Evolutionary conservation across 2,113 vertebrate species (phyloP).

Genomic region (Pardalotus punctatus): DNA sequence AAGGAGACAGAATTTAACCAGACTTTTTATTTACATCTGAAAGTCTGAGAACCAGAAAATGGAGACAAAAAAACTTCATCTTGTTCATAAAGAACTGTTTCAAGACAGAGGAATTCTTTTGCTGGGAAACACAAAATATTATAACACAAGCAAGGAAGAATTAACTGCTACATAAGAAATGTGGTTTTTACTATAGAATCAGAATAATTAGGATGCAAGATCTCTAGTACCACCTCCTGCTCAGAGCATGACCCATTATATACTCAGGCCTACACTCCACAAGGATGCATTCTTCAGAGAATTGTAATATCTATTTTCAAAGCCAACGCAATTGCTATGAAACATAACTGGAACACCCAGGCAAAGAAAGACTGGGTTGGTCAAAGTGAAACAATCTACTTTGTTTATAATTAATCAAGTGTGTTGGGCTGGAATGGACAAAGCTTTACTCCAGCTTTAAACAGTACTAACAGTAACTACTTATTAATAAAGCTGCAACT

Average conservation of each 20-base stretch:
- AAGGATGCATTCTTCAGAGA: not conserved
- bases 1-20: not conserved
- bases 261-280: not conserved
- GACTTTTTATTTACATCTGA: not conserved
- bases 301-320: not conserved
- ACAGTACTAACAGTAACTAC: not conserved
- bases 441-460: not conserved
- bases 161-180: not conserved
- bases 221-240: not conserved
- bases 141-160: not conserved
- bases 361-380: not conserved
- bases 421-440: not conserved
- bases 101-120: not conserved
- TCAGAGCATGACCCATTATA: not conserved
- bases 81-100: not conserved
- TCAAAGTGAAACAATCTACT: not conserved
- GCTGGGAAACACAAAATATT: not conserved
- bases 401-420: constrained; percentile 8
- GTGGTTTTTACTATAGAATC: not conserved
- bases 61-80: not conserved
- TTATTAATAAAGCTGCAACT: not conserved
- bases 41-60: not conserved
- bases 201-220: not conserved
- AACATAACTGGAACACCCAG: not conserved
- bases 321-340: not conserved